Evolutionary conservation across 2,113 vertebrate genomes (phyloP).

Genomic region (Himantopus leucocephalus): DNA sequence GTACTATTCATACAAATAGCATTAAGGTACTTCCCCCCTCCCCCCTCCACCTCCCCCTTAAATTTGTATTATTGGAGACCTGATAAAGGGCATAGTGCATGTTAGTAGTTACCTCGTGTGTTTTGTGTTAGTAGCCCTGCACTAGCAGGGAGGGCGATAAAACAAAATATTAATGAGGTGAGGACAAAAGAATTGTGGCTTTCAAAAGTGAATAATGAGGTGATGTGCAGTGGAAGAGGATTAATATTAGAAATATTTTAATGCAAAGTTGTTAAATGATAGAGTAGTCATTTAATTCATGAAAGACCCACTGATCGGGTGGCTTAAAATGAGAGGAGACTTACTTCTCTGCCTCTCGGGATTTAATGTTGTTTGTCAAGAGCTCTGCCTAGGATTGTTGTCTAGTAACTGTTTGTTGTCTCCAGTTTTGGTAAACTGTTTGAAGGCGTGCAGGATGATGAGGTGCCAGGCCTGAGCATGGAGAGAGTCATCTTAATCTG

Average conservation of each 20-base stretch:
- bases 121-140: background rate
- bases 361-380: background rate
- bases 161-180: background rate
- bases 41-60: accelerated
- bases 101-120: background rate
- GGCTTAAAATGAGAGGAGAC: background rate
- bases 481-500: background rate
- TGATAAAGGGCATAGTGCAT: background rate
- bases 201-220: background rate
- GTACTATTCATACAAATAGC: background rate
- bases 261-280: background rate
- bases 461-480: background rate
- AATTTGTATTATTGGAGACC: background rate
- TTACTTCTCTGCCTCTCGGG: background rate
- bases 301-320: background rate
- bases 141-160: background rate
- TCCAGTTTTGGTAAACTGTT: background rate
- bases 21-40: background rate
- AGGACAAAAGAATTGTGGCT: background rate
- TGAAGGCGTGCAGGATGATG: background rate
- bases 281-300: background rate
- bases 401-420: background rate
- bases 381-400: background rate
- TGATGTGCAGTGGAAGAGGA: background rate
- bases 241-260: background rate